Base-by-base conservation (phyloP, 2,113 vertebrate genomes). In the Neomonachus schauinslandi region DNA sequence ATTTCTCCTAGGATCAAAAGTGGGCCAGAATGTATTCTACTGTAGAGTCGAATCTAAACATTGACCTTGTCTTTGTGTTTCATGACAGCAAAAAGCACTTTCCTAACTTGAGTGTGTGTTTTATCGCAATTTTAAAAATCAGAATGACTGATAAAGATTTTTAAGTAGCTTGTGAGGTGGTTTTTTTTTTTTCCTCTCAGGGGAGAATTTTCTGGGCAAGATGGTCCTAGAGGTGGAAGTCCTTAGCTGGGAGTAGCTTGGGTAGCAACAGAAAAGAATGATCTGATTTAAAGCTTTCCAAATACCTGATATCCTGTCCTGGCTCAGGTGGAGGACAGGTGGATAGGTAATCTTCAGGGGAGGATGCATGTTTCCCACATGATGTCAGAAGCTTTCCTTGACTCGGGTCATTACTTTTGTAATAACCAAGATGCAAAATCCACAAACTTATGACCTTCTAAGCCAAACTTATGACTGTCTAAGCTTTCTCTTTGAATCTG, bases 1-100 rank as follows among this genome's bases (percentile, higher is more conserved):
- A 53, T 96, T 89, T 85, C 86, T 86, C 39, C 53, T 87, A 8
- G 19, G 15, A 55, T 86, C 49, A 93, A 92, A 97, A 95, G 36
- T 79, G 92, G 57, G 19, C 24, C 14, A 63, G 76, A 74, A 96
- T 72, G 77, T 33, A 57, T 36, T 89, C 26, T 36, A 31, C n/a
- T 22, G 72, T 55, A 93, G 65, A 89, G 55, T 22, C 4, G 2
- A 79, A 65, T 67, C 33, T 72, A 51, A 76, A 55, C 81, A 53
- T 80, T 92, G 53, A 90, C 59, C 6, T 79, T 88, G 42, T 57
- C 63, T 89, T 92, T 91, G 33, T 87, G 55, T 65, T 95, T 83
- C 2, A 4, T 53, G 72, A 81, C 33, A 97, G 33, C 89, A 88
- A 57, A 36, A 89, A 65, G 11, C 86, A 57, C n/a, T 65, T 91